Conservation (phyloP, 1,140 invertebrate genomes). For the Bombus pyrosoma region DNA sequence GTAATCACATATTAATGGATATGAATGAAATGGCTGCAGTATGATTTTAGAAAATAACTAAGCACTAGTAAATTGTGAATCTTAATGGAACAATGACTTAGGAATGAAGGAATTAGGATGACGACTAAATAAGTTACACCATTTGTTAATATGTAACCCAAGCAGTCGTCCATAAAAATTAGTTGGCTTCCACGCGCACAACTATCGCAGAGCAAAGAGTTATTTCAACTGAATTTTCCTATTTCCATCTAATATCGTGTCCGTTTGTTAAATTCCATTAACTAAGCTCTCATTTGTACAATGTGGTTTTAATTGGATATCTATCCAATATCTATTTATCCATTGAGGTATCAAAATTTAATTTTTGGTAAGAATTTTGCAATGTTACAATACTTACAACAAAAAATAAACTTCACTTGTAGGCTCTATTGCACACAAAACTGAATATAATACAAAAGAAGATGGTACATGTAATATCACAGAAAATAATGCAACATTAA, state of each 20-base stretch:
- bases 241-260: constrained; percentile 24
- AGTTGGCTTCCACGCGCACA: constrained; percentile 82
- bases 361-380: neutral
- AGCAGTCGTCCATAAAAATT: constrained; percentile 73
- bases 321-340: neutral
- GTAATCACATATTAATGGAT: neutral
- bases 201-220: constrained; percentile 82
- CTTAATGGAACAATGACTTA: constrained; percentile 42
- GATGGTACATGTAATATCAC: constrained; percentile 22
- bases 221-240: constrained; percentile 77
- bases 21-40: constrained; percentile 18
- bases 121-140: constrained; percentile 75
- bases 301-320: neutral
- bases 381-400: neutral
- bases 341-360: neutral
- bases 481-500: neutral
- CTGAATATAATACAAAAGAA: constrained; percentile 31
- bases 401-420: neutral
- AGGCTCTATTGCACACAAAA: constrained; percentile 19
- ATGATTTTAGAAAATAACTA: constrained; percentile 38
- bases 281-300: neutral
- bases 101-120: constrained; percentile 68
- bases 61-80: constrained; percentile 33
- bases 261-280: neutral
- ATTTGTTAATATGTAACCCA: constrained; percentile 70